Percentiles rank a stretch among this genome's conserved stretches.
These are phyloP conservation scores for Hyperopisus bebe DNA, from an alignment of 2,113 vertebrate species.

Conservation along the genomic window DNA sequence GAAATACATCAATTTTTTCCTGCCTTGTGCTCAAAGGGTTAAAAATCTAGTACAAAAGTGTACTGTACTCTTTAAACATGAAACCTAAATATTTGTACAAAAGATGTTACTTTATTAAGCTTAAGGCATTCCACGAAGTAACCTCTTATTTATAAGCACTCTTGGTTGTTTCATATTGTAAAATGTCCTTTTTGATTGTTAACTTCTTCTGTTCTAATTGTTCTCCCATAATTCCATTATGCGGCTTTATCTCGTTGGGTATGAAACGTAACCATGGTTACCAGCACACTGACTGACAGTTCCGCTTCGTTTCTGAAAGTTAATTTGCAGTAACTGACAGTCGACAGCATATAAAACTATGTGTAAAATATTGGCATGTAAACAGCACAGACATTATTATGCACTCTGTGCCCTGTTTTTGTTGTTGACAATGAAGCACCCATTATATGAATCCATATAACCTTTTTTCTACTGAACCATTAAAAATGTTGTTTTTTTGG, in stretches of 20 bases:
- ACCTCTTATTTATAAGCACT: conserved; percentile 89
- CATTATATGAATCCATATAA: conserved; percentile 98
- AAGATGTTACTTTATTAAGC: conserved; percentile 93
- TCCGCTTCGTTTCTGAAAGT: conserved; percentile 91
- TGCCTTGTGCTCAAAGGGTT: conserved; percentile 92
- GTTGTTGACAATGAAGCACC: conserved; percentile 94
- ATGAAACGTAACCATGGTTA: conserved; percentile 99
- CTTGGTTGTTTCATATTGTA: conserved; percentile 83
- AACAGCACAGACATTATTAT: conserved; percentile 90
- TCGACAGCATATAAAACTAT: conserved; percentile 89
- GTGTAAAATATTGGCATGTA: conserved; percentile 99
- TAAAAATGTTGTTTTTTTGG: conserved; percentile 85
- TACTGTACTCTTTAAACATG: conserved; percentile 73
- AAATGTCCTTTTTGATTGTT: conserved; percentile 83
- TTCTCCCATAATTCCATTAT: conserved; percentile 90
- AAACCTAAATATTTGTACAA: conserved; percentile 78
- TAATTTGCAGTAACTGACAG: conserved; percentile 98
- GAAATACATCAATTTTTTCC: conserved; percentile 58
- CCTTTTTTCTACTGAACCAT: conserved; percentile 99
- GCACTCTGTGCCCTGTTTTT: conserved; percentile 86
- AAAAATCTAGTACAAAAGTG: conserved; percentile 76
- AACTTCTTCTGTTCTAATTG: conserved; percentile 86
- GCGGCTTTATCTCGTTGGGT: conserved; percentile 92
- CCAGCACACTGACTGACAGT: conserved; percentile 85
- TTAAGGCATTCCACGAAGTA: conserved; percentile 78